Percentiles rank a stretch among this genome's conserved stretches.
phyloP scores from a whole-genome alignment of 2,113 vertebrate species.

The Megaleporinus macrocephalus region DNA sequence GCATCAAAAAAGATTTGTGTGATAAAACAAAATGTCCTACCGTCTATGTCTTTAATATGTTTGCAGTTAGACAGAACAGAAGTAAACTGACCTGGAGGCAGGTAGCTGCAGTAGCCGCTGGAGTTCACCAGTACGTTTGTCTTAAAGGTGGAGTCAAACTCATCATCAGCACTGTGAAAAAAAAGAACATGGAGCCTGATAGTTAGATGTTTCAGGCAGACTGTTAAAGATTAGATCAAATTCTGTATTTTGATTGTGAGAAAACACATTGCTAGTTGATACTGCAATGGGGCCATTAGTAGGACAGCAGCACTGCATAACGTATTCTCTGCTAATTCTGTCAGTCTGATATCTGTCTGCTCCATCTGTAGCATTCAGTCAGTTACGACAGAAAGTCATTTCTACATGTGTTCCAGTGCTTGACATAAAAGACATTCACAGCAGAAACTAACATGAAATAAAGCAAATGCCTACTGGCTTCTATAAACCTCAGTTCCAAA shows the following conservation, averaged over 20 bases:
- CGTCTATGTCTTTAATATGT: not conserved
- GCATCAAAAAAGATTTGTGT: too few species aligned
- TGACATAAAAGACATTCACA: too few species aligned
- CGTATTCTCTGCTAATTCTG: too few species aligned
- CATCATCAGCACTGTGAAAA: constrained; percentile 79
- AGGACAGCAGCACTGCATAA: not conserved
- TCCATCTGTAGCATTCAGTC: too few species aligned
- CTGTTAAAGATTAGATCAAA: not conserved
- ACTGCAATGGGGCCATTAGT: not conserved
- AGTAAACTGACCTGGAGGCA: constrained; percentile 78
- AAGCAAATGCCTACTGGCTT: too few species aligned
- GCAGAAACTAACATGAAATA: too few species aligned
- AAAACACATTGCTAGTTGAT: not conserved
- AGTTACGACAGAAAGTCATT: too few species aligned
- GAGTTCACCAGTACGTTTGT: constrained; percentile 83
- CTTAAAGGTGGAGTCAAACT: constrained; percentile 85
- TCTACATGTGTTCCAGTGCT: too few species aligned
- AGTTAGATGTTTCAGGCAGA: not conserved
- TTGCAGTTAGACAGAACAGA: not conserved
- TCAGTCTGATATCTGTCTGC: too few species aligned
- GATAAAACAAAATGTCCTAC: too few species aligned
- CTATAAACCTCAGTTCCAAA: too few species aligned
- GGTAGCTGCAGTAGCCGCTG: constrained; percentile 79
- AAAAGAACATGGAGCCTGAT: constrained; percentile 26
- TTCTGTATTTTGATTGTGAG: not conserved